Evolutionary conservation across 2,113 vertebrate species (phyloP).

Genomic region (Chloropsis cyanopogon): DNA sequence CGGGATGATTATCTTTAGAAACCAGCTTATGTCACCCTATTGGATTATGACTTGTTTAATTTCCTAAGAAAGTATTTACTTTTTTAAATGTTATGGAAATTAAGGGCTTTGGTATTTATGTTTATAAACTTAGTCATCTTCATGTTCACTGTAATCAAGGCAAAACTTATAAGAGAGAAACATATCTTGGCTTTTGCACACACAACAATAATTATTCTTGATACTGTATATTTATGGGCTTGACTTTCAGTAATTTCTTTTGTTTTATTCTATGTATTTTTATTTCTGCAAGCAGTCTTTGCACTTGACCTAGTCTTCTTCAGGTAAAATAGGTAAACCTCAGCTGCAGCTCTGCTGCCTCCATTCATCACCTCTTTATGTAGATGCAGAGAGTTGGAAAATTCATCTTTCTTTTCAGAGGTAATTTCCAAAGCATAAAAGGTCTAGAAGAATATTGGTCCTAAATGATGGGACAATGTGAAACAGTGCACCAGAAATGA

Average conservation of each 20-base stretch:
- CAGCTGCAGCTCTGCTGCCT: background rate
- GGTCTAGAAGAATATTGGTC: background rate
- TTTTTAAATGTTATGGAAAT: background rate
- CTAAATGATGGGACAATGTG: background rate
- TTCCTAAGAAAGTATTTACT: background rate
- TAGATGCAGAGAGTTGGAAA: background rate
- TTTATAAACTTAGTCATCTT: background rate
- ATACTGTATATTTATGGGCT: background rate
- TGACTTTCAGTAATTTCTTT: background rate
- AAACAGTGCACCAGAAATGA: background rate
- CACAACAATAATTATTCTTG: slow-evolving; percentile 28
- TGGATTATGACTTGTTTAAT: background rate
- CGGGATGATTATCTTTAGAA: background rate
- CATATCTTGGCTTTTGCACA: slow-evolving; percentile 54
- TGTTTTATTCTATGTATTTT: background rate
- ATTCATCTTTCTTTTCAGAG: background rate
- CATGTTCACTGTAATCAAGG: slow-evolving; percentile 15
- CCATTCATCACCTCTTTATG: background rate
- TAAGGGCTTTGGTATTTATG: background rate
- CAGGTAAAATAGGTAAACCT: background rate
- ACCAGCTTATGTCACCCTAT: background rate
- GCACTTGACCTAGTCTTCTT: background rate
- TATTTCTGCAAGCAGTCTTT: background rate
- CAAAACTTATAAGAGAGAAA: slow-evolving; percentile 31
- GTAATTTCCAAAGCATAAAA: background rate